A percentile compares a stretch with the other conserved stretches of the same genome.
Conservation (phyloP, 2,113 vertebrate species). For the Caranx melampygus region DNA sequence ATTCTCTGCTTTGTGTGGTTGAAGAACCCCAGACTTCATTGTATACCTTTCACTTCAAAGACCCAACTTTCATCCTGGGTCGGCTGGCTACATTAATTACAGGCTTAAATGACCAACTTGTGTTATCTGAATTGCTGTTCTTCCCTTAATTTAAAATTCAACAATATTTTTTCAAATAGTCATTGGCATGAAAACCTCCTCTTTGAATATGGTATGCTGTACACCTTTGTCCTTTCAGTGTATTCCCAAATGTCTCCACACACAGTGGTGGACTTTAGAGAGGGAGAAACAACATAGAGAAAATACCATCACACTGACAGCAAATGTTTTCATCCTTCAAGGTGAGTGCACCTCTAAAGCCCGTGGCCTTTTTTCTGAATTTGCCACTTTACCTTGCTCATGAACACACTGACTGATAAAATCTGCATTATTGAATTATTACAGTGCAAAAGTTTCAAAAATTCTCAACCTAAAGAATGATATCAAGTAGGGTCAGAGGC, state of each 20-base stretch:
- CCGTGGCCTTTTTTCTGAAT: conserved; percentile 20
- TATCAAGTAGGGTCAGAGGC: not conserved
- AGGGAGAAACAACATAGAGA: conserved; percentile 36
- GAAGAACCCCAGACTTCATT: not conserved
- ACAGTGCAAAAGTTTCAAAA: conserved; percentile 6
- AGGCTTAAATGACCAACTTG: not conserved
- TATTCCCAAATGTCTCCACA: not conserved
- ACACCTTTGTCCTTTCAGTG: not conserved
- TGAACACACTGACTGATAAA: conserved; percentile 30
- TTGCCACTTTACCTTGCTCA: conserved; percentile 8
- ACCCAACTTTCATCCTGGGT: not conserved
- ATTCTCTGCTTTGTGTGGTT: not conserved
- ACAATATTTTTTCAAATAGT: not conserved
- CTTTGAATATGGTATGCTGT: not conserved
- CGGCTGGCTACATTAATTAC: not conserved
- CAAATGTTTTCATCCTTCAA: conserved; percentile 21
- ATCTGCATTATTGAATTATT: conserved; percentile 32
- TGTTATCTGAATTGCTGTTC: not conserved
- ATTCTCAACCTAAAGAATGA: not conserved
- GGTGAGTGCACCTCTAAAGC: conserved; percentile 22
- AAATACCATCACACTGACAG: conserved; percentile 31
- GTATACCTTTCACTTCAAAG: not conserved
- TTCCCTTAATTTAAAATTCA: not conserved
- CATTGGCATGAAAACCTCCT: not conserved
- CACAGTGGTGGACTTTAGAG: conserved; percentile 12